Conservation (phyloP, 2,113 vertebrate genomes). For the Morone saxatilis region DNA sequence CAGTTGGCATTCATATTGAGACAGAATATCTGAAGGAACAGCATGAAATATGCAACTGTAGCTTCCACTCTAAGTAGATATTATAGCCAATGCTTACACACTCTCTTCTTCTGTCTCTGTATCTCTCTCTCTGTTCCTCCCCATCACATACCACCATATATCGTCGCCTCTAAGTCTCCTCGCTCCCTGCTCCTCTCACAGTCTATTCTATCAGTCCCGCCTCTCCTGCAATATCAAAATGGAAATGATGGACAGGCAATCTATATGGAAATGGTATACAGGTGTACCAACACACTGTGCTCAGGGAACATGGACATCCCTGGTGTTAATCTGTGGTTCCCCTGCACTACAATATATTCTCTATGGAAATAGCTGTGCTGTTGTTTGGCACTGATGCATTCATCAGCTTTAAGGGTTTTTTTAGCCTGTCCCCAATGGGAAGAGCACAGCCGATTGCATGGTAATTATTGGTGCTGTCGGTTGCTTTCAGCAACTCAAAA, state of each 20-base stretch:
- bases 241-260: constrained; percentile 83
- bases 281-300: constrained; percentile 54
- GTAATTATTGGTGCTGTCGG: constrained; percentile 9
- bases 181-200: constrained; percentile 21
- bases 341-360: constrained; percentile 39
- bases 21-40: constrained; percentile 12
- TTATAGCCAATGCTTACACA: constrained; percentile 14
- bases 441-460: background rate
- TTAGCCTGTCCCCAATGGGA: constrained; percentile 23
- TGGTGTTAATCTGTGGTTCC: constrained; percentile 50
- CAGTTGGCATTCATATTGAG: constrained; percentile 1
- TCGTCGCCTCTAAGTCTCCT: constrained; percentile 17
- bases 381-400: constrained; percentile 46
- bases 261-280: constrained; percentile 85
- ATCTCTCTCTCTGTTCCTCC: too few relatives aligned
- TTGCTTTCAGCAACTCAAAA: constrained; percentile 14
- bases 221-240: constrained; percentile 75
- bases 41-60: constrained; percentile 26
- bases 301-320: constrained; percentile 49
- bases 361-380: constrained; percentile 36
- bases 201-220: constrained; percentile 58
- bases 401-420: constrained; percentile 33
- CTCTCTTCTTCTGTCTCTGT: background rate
- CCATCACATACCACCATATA: constrained; percentile 29
- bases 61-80: constrained; percentile 35